phyloP scores from a whole-genome alignment of 2,888 invertebrate genomes.

The Pocota personata region DNA sequence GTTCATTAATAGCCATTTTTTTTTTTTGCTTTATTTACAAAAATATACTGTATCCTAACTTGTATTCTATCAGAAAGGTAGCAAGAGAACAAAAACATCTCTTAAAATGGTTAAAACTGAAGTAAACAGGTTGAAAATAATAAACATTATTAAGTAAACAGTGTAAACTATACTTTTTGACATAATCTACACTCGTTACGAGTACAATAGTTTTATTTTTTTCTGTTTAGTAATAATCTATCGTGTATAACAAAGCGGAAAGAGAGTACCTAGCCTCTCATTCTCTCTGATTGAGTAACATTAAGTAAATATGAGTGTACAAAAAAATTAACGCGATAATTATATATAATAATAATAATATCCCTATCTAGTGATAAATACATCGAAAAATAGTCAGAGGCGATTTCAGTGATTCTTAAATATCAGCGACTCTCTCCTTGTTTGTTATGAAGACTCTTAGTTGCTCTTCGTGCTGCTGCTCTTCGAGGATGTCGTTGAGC shows the following conservation, averaged over 20 bases:
- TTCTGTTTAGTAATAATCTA: slow-evolving; percentile 16
- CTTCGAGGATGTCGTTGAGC: slow-evolving; percentile 79
- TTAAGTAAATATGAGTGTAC: slow-evolving; percentile 55
- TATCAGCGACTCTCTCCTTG: slow-evolving; percentile 71
- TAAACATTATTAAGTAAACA: slow-evolving; percentile 66
- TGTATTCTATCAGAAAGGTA: slow-evolving; percentile 9
- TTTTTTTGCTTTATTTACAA: slow-evolving; percentile 62
- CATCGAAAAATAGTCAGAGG: slow-evolving; percentile 72
- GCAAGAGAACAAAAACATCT: slow-evolving; percentile 8
- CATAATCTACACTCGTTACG: slow-evolving; percentile 3
- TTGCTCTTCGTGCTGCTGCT: slow-evolving; percentile 78
- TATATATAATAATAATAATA: slow-evolving; percentile 47
- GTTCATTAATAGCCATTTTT: slow-evolving; percentile 54
- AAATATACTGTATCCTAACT: slow-evolving; percentile 55
- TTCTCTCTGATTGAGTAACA: slow-evolving; percentile 34
- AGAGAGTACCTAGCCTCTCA: not conserved
- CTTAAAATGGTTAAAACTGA: slow-evolving; percentile 42
- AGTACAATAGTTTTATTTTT: slow-evolving; percentile 9
- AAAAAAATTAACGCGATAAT: slow-evolving; percentile 64
- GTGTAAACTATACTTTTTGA: slow-evolving; percentile 11
- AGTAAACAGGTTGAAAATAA: slow-evolving; percentile 51
- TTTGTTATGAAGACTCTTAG: slow-evolving; percentile 19
- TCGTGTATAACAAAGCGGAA: slow-evolving; percentile 27
- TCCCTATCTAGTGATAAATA: slow-evolving; percentile 74
- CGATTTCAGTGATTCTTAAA: slow-evolving; percentile 58